These are phyloP conservation scores for Orchestia grillus DNA, from an alignment of 1,140 invertebrate species.

Conservation along the genomic window DNA sequence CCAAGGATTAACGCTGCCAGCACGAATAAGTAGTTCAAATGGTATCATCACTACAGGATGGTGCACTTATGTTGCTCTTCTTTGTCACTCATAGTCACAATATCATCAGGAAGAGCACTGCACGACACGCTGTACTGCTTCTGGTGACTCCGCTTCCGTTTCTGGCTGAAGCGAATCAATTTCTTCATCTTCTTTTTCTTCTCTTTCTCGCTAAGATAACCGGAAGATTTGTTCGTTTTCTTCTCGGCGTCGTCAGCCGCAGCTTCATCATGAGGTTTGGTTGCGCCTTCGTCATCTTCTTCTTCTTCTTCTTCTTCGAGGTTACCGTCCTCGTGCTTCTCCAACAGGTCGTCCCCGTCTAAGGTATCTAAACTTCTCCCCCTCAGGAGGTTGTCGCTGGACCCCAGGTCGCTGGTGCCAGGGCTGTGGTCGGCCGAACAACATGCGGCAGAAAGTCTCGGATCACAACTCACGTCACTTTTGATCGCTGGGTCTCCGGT, in stretches of 20 bases:
- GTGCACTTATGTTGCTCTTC: not conserved
- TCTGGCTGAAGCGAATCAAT: not conserved
- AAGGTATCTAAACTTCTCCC: not conserved
- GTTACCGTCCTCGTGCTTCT: not conserved
- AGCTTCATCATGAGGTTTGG: not conserved
- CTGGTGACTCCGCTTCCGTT: not conserved
- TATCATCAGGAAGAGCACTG: constrained; percentile 4
- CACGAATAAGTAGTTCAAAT: too few relatives aligned
- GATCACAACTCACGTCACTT: not conserved
- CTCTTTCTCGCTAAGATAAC: not conserved
- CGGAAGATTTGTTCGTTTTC: not conserved
- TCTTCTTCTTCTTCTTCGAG: not conserved
- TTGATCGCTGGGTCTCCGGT: not conserved
- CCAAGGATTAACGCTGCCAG: too few relatives aligned
- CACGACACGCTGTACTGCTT: constrained; percentile 2
- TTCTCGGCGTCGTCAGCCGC: not conserved
- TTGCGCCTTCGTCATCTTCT: not conserved
- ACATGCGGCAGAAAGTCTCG: not conserved
- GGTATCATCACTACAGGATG: not conserved
- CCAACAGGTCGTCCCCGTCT: not conserved
- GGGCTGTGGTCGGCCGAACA: constrained; percentile 2
- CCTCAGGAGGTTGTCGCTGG: not conserved
- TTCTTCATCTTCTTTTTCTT: constrained; percentile 14
- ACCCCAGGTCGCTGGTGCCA: not conserved
- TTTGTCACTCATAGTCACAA: not conserved